Conservation (phyloP, 2,888 invertebrate genomes). For the Harpagoxenus sublaevis region DNA sequence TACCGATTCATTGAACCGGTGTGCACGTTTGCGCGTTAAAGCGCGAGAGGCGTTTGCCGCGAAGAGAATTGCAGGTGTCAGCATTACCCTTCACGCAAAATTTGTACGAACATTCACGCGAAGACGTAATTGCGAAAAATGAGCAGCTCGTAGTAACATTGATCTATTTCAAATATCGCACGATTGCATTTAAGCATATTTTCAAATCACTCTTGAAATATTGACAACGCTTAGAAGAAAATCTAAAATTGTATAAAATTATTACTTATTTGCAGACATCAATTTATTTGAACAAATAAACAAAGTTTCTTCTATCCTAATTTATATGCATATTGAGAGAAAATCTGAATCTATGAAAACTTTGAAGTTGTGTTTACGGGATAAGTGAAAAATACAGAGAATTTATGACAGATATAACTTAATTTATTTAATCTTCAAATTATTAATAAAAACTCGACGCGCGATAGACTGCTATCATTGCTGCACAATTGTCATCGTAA, state of each 20-base stretch:
- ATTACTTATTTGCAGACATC: neutral
- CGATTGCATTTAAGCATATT: neutral
- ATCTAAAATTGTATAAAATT: neutral
- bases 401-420: neutral
- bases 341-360: neutral
- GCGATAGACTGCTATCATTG: no score
- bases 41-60: constrained; percentile 23
- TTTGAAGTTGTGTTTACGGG: neutral
- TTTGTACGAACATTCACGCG: neutral
- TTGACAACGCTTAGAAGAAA: neutral
- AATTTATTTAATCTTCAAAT: neutral
- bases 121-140: constrained; percentile 21
- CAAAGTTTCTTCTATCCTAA: neutral
- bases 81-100: neutral
- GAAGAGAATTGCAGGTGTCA: constrained; percentile 50
- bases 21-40: constrained; percentile 50
- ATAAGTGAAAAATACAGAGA: neutral
- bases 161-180: constrained; percentile 4
- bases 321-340: neutral
- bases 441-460: no score
- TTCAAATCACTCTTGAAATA: neutral
- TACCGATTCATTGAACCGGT: constrained; percentile 67
- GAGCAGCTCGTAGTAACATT: neutral
- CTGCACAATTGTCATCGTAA: no score
- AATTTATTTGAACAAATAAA: constrained; percentile 12